phyloP scores from a whole-genome alignment of 1,140 invertebrate species.

The Polypedilum pembai region DNA sequence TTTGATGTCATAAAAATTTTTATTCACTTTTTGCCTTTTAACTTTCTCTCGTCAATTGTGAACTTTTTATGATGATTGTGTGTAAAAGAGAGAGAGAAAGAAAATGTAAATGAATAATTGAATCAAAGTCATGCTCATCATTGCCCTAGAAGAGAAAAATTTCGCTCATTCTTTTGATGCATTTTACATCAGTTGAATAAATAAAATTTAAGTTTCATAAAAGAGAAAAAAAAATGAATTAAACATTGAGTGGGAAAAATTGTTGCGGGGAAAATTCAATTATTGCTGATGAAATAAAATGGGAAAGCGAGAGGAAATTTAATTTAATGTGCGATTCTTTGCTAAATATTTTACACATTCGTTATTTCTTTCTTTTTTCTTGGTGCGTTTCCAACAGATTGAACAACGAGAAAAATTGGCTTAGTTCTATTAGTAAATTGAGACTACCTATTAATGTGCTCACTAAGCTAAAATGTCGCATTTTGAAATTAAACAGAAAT shows the following conservation, averaged over 20 bases:
- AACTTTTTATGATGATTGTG: no score
- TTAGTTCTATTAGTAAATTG: background rate
- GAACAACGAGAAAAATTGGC: background rate
- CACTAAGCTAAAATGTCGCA: no score
- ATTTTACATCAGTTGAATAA: background rate
- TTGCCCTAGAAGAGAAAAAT: background rate
- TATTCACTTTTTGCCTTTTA: no score
- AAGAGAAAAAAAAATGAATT: background rate
- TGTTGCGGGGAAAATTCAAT: slow-evolving; percentile 1
- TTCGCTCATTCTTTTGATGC: background rate
- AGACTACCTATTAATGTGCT: no score
- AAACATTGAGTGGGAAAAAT: background rate
- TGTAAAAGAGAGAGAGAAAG: no score
- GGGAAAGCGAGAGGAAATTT: background rate
- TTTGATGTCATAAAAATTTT: no score
- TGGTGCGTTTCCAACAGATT: slow-evolving; percentile 27
- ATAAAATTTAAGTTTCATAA: background rate
- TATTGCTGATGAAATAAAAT: background rate
- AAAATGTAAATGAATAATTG: no score
- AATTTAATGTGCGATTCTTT: background rate
- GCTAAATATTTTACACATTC: background rate
- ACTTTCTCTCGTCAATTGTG: no score
- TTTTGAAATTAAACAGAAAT: no score
- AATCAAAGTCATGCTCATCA: background rate
- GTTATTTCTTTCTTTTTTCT: background rate